Base-by-base conservation (phyloP, 2,797 vertebrate species). In the Hemitrygon akajei region DNA sequence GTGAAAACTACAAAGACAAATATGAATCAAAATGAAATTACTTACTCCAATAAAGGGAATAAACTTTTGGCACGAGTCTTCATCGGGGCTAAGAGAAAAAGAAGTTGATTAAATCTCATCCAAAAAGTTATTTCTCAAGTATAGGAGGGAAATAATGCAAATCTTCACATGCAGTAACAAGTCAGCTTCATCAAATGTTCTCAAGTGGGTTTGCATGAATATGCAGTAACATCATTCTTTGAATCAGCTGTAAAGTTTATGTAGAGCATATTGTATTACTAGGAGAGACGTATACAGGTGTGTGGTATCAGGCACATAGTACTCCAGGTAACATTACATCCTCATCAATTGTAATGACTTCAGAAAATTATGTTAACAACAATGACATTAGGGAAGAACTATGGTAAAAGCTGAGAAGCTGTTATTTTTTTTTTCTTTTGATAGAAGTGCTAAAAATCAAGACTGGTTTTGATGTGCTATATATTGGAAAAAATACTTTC, bases 21-120 rank as follows among this genome's bases (percentile, higher is more conserved):
- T 30, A 18, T 60, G 11, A 37, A 93, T 79, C n/a, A 71, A 73
- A 94, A 63, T 34, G 30, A 91, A 87, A 16, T 91, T 95, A 97
- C 98, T 97, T 96, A 99, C 99, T 95, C 98, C 98, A 0, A 99
- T 98, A 93, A 99, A 99, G 66, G 99, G 99, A 95, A 99, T 99
- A 96, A 99, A 99, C 95, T 99, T 99, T 97, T 99, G 99, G 12
- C 98, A 98, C 0, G 99, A 99, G 95, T 99, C 98, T 96, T 99
- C 98, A 0, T 99, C 98, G 1, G 98, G 98, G 96, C 99, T 99
- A 95, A 95, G 84, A 95, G 93, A 95, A 25, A 95, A 91, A 95
- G 12, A 12, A 30, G n/a, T 18, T 22, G 73, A 94, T 84, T 40
- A 94, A 69, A 69, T 11, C 37, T 73, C 56, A 87, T 94, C 82